These are phyloP conservation scores for Pteria penguin DNA, from an alignment of 2,888 invertebrate species.

Conservation along the genomic window DNA sequence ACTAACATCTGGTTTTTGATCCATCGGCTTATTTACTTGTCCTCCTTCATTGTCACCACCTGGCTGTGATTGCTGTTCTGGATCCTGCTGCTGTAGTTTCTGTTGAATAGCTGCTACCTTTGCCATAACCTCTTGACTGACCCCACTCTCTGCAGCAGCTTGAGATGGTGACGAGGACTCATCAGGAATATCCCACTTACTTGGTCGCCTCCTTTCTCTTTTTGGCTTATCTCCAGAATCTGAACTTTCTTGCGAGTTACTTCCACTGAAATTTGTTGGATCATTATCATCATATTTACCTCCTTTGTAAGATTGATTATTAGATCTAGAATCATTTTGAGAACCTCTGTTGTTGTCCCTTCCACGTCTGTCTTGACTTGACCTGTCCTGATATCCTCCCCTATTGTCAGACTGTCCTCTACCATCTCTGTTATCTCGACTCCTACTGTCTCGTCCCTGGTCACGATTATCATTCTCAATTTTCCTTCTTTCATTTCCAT, in stretches of 20 bases:
- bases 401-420: not conserved
- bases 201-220: constrained; percentile 61
- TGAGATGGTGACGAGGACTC: constrained; percentile 34
- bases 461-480: not conserved
- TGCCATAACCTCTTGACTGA: constrained; percentile 35
- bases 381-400: not conserved
- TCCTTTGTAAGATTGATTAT: not conserved
- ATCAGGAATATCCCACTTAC: constrained; percentile 64
- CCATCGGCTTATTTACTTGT: not conserved
- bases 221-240: constrained; percentile 40
- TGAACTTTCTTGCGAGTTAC: not conserved
- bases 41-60: constrained; percentile 6
- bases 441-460: not conserved
- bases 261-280: constrained; percentile 6
- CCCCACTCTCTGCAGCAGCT: constrained; percentile 30
- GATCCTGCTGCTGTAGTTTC: constrained; percentile 17
- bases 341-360: constrained; percentile 12
- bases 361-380: constrained; percentile 3
- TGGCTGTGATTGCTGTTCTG: not conserved
- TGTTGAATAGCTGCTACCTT: constrained; percentile 33
- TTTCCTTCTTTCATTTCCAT: not conserved
- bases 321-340: not conserved
- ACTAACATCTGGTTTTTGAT: constrained; percentile 21
- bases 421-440: not conserved
- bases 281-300: constrained; percentile 21